Evolutionary conservation across 53 echinoderm and acorn worm species (phyloP), one percentile per base, ranked within the genome.

Genomic region (Actinopyga echinites): DNA sequence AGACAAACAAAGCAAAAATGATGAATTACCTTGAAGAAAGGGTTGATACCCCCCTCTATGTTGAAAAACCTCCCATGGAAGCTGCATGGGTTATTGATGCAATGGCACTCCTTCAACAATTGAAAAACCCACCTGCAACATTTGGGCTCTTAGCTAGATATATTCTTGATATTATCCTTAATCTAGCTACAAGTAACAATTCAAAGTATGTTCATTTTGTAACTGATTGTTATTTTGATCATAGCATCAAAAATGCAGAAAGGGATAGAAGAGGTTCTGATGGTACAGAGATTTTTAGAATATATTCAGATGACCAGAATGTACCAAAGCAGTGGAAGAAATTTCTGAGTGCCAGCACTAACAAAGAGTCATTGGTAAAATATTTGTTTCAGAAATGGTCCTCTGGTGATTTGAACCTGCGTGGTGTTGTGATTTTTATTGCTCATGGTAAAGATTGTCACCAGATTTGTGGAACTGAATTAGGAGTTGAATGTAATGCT

Each of bases 291-390:
- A 44, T 75, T 24, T 56, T 75, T 6, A 89, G 83, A 74, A 88
- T 93, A 30, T 87, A 60, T 44, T 64, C 58, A 0, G 24, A 52
- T n/a, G 87, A 87, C 8, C 86, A 92, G 63, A 36, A 28, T 24
- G 30, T 86, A 23, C 92, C 86, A 33, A 20, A 35, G 45, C 87
- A 90, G 64, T 89, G 87, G 87, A 90, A 90, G 69, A 93, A 90
- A 79, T 87, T 84, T 29, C 37, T 89, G 83, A 24, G 33, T 67
- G 22, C 29, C 57, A 49, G 66, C 86, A 17, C 65, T 23, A 89
- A 93, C 87, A 89, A 84, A 43, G 80, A 79, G 59, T 57, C 30
- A 17, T 33, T 92, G 4, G 64, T 84, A 9, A 40, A 92, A 8
- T 89, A 82, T 52, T 44, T 93, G 9, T 88, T 66, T 68, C 45